Evolutionary conservation across 1,140 invertebrate species (phyloP), one percentile per base, ranked within the genome.

Genomic region (Cydia strobilella): DNA sequence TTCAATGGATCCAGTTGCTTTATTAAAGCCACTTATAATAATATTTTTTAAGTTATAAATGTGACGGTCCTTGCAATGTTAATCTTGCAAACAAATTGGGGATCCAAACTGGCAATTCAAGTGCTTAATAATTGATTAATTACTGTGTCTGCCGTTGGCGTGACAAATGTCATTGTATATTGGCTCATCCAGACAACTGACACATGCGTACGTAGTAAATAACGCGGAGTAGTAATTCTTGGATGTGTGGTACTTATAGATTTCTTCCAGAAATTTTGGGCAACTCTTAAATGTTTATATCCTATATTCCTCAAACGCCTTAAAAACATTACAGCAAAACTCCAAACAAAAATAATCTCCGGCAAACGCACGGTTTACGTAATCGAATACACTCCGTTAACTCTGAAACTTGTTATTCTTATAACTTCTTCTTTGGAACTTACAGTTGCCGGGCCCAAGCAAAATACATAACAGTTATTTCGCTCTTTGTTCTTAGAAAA

Each of bases 131-230:
- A 80, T 77, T 77, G 75, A 75, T 78, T 78, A 77, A 79, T 76
- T 80, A 78, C 31, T 18, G 7, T 31, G 31, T 69, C n/a, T 69
- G 54, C 20, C 65, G 31, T 74, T 77, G 51, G 82, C 79, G 79
- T 82, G 82, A 82, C 80, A 78, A 69, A 79, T 78, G 72, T 76
- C 79, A 82, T 84, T 72, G 5, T 69, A 35, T 69, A 35, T 69
- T 18, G 65, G 7, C 31, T 69, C 20, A 42, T 7, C 12, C 25
- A 51, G n/a, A 23, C 7, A 23, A 54, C 13, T 54, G 51, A 5
- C 1, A 23, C 20, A 59, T 20, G 4, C 1, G n/a, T 18, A n/a
- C 51, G 5, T 18, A 54, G 15, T 54, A n/a, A 54, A 5, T 54
- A n/a, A 54, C 20, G 1, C n/a, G 48, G 45, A 18, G 48, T 18